These are phyloP conservation scores for Apoda limacodes DNA, from an alignment of 2,888 invertebrate species.

Conservation along the genomic window DNA sequence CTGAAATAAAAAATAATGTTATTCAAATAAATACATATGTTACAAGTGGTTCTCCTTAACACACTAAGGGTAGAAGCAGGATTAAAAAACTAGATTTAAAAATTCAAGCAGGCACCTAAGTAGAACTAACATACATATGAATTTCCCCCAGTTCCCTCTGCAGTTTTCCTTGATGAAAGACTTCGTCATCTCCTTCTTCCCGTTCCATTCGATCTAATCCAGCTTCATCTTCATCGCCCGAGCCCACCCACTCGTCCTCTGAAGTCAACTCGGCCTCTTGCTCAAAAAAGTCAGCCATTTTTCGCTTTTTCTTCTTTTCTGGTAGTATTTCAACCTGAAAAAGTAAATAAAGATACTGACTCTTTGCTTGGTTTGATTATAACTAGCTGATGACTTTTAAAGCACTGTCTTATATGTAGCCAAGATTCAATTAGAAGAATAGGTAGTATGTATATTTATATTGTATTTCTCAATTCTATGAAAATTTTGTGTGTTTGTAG, in stretches of 20 bases:
- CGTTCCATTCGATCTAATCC: constrained; percentile 83
- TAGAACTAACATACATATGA: constrained; percentile 87
- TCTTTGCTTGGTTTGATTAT: background rate
- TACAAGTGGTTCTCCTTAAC: too few species aligned
- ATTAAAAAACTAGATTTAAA: background rate
- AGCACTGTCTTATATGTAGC: background rate
- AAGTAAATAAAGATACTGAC: constrained; percentile 1
- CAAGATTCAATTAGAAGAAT: too few species aligned
- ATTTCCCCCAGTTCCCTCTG: constrained; percentile 84
- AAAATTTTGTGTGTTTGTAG: too few species aligned
- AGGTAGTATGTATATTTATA: too few species aligned
- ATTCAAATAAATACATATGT: too few species aligned
- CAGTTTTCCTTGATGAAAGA: constrained; percentile 83
- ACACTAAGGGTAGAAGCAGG: too few species aligned
- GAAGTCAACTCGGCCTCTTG: constrained; percentile 89
- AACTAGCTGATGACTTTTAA: background rate
- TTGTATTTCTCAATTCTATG: too few species aligned
- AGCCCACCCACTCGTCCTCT: constrained; percentile 87
- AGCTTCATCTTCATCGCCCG: constrained; percentile 88
- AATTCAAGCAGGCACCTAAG: too few species aligned
- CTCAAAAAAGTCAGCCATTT: constrained; percentile 82
- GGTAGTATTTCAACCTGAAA: constrained; percentile 39
- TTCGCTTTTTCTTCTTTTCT: constrained; percentile 48
- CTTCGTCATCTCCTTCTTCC: constrained; percentile 87
- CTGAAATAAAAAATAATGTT: constrained; percentile 49